Conservation (phyloP, 2,113 vertebrate species). For the Anoura caudifer region DNA sequence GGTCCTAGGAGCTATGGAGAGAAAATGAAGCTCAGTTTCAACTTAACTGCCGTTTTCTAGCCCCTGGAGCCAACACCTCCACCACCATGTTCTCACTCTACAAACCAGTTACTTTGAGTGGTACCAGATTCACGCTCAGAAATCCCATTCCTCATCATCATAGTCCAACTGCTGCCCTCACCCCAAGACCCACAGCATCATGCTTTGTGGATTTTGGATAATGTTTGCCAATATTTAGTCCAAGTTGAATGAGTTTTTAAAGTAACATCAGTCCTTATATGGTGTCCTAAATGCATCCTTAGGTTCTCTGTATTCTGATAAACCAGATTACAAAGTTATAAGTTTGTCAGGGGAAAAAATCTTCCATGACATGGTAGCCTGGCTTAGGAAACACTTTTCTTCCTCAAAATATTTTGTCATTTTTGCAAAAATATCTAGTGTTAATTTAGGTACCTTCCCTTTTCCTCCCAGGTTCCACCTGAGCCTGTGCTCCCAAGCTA, state of each 20-base stretch:
- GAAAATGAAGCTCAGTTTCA: neutral
- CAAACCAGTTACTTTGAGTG: neutral
- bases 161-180: neutral
- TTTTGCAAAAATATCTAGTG: neutral
- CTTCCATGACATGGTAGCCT: neutral
- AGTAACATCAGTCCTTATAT: neutral
- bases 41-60: neutral
- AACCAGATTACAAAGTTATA: neutral
- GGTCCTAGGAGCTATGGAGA: neutral
- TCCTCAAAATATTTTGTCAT: neutral
- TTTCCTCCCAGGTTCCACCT: neutral
- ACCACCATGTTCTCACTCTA: neutral
- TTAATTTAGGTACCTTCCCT: neutral
- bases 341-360: neutral
- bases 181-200: neutral
- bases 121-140: neutral
- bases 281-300: neutral
- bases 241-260: conserved; percentile 25
- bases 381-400: neutral
- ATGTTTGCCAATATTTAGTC: neutral
- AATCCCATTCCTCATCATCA: neutral
- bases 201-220: neutral
- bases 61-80: neutral
- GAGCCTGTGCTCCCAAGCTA: conserved; percentile 30
- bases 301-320: neutral